phyloP scores from a whole-genome alignment of 2,113 vertebrate genomes.

The Hirundichthys speculiger region DNA sequence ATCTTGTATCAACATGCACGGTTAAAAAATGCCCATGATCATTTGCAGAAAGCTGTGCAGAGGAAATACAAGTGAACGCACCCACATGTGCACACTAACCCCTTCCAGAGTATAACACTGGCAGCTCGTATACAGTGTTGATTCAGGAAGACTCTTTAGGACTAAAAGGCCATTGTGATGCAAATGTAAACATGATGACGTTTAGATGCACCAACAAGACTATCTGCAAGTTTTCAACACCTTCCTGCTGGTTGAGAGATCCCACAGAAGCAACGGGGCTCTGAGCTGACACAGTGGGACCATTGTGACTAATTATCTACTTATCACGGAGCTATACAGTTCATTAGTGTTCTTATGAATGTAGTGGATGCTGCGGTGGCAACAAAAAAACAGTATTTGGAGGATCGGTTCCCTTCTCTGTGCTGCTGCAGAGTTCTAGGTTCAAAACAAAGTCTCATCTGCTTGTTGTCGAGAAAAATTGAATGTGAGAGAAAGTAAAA shows the following conservation, averaged over 20 bases:
- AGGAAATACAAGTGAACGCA: neutral
- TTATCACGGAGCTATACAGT: too few species aligned
- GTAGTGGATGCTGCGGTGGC: too few species aligned
- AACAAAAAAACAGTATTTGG: too few species aligned
- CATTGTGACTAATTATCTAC: neutral
- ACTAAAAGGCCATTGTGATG: conserved; percentile 47
- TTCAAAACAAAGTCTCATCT: too few species aligned
- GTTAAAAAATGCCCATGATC: neutral
- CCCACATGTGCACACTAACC: neutral
- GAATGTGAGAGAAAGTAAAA: too few species aligned
- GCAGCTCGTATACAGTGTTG: conserved; percentile 15
- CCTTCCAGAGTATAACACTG: conserved; percentile 14
- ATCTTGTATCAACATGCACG: neutral
- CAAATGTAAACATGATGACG: conserved; percentile 26
- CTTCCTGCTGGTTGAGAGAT: neutral
- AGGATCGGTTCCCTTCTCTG: too few species aligned
- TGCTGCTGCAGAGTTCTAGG: too few species aligned
- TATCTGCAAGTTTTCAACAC: conserved; percentile 25
- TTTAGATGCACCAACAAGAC: conserved; percentile 53
- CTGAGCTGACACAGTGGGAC: neutral
- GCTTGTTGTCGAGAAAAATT: too few species aligned
- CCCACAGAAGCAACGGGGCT: neutral
- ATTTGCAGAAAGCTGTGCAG: neutral
- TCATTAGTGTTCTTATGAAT: too few species aligned
- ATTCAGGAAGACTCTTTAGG: conserved; percentile 40